Conservation (phyloP, 2,888 invertebrate species). For the Nomada goodeniana region DNA sequence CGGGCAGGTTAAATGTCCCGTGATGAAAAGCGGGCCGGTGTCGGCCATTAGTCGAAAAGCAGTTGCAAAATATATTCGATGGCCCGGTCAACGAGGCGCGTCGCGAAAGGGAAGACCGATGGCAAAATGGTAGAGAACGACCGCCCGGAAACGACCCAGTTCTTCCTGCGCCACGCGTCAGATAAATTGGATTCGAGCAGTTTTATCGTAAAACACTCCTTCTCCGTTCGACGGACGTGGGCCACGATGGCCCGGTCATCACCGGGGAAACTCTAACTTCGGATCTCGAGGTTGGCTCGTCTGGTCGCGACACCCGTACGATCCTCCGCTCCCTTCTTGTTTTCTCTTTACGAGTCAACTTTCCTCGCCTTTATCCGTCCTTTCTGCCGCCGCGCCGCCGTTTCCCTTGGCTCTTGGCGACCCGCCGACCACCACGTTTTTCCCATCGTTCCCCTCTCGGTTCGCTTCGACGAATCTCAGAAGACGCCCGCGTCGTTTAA, state of each 20-base stretch:
- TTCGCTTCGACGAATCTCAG: neutral
- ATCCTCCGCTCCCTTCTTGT: conserved; percentile 7
- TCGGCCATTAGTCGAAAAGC: conserved; percentile 45
- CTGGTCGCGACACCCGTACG: conserved; percentile 42
- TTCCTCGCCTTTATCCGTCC: conserved; percentile 30
- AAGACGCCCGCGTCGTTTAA: neutral
- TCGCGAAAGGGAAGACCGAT: conserved; percentile 27
- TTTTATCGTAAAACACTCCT: conserved; percentile 73
- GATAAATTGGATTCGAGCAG: conserved; percentile 76
- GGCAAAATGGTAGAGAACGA: conserved; percentile 59
- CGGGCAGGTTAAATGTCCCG: conserved; percentile 41
- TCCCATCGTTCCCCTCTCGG: neutral
- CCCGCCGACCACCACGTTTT: neutral
- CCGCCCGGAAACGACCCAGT: conserved; percentile 76
- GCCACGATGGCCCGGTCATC: conserved; percentile 65
- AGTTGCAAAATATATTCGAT: conserved; percentile 46
- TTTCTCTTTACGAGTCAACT: conserved; percentile 37
- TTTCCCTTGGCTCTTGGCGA: neutral
- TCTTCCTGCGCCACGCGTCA: conserved; percentile 68
- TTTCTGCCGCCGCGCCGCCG: neutral
- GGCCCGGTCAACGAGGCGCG: conserved; percentile 3
- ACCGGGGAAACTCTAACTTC: conserved; percentile 64
- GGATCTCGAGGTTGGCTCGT: conserved; percentile 24
- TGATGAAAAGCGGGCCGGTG: conserved; percentile 38
- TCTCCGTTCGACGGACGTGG: conserved; percentile 41